A percentile compares a stretch with the other conserved stretches of the same genome.
Evolutionary conservation across 64 coral and sea anemone species (phyloP).

Genomic region (Porites australiensis): DNA sequence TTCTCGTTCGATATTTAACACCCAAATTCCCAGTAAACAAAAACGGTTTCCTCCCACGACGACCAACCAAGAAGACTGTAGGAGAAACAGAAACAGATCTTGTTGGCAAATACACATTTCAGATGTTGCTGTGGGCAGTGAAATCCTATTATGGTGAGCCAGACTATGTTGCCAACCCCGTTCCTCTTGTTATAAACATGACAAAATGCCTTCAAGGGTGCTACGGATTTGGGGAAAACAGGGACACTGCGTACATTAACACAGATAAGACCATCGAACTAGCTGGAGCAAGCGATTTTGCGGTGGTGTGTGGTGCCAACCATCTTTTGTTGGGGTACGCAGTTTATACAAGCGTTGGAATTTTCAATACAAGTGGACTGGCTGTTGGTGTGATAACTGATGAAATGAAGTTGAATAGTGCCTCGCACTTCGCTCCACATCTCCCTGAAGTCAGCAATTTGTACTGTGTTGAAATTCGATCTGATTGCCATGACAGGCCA

Average conservation of each 20-base stretch:
- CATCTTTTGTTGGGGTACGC: not conserved
- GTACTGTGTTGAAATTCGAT: conserved; percentile 25
- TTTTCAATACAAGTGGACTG: conserved; percentile 23
- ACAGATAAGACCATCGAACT: not conserved
- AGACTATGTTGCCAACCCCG: not conserved
- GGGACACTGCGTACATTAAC: conserved; percentile 27
- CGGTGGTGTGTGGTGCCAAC: conserved; percentile 33
- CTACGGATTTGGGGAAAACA: conserved; percentile 7
- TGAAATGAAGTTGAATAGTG: conserved; percentile 27
- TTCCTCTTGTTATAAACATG: not conserved
- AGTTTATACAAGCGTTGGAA: conserved; percentile 17
- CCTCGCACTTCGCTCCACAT: not conserved
- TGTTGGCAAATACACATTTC: not conserved
- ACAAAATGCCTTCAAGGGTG: conserved; percentile 16
- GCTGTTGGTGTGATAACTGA: conserved; percentile 4
- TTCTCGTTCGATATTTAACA: conserved; percentile 32
- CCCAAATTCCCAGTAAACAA: not conserved
- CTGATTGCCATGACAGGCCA: not conserved
- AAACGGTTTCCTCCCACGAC: not conserved
- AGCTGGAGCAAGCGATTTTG: conserved; percentile 3
- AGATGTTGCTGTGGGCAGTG: not conserved
- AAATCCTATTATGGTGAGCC: not conserved
- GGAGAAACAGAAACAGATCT: not conserved
- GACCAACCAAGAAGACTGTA: not conserved
- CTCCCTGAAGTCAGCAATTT: not conserved